These are phyloP conservation scores for Acanthis flammea DNA, from an alignment of 2,797 vertebrate species.

Conservation along the genomic window DNA sequence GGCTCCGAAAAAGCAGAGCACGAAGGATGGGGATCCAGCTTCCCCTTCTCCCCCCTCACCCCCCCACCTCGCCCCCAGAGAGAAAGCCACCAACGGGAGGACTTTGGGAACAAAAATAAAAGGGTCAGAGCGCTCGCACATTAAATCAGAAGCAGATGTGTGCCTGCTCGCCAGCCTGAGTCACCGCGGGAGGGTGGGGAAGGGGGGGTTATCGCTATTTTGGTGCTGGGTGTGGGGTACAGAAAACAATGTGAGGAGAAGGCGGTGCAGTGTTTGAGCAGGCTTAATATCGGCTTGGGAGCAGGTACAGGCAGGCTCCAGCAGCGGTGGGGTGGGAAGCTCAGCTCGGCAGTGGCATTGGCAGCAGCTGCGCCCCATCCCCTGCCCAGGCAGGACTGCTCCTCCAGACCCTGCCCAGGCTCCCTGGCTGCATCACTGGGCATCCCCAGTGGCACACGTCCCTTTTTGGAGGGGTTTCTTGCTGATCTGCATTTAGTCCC, in stretches of 20 bases:
- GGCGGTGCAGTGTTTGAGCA: constrained; percentile 70
- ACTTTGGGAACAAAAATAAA: constrained; percentile 43
- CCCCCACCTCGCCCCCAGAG: neutral
- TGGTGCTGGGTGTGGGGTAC: constrained; percentile 70
- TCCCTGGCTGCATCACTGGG: neutral
- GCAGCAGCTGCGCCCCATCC: neutral
- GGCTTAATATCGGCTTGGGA: constrained; percentile 36
- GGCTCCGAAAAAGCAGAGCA: neutral
- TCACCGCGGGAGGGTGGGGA: constrained; percentile 65
- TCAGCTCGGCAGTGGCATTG: neutral
- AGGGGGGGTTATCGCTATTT: constrained; percentile 71
- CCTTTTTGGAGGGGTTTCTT: neutral
- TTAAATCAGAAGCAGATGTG: constrained; percentile 76
- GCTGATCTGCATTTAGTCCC: neutral
- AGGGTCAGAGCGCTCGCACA: constrained; percentile 35
- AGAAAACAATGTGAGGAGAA: constrained; percentile 70
- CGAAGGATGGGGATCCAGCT: neutral
- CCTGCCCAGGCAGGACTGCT: neutral
- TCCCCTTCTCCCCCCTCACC: neutral
- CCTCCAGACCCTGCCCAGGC: neutral
- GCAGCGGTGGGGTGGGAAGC: constrained; percentile 16
- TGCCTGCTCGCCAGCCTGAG: constrained; percentile 70
- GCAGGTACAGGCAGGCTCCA: constrained; percentile 75
- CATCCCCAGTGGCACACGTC: neutral
- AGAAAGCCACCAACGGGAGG: neutral